Evolutionary conservation across 2,113 vertebrate genomes (phyloP).

Genomic region (Ciconia stormi): DNA sequence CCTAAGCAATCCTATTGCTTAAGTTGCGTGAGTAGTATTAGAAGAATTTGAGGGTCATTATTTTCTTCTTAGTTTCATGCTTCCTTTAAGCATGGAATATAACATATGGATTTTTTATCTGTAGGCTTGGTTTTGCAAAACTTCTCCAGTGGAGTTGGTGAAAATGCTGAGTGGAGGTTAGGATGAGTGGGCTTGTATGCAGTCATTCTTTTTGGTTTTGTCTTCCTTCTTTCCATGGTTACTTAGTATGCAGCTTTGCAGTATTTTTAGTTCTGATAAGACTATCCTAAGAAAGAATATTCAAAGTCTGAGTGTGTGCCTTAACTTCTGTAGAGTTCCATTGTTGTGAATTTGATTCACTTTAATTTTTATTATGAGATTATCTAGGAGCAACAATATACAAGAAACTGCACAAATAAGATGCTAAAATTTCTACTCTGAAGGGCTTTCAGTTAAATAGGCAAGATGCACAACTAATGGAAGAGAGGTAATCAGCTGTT

Average conservation of each 20-base stretch:
- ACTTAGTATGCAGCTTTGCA: background rate
- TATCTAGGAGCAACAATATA: background rate
- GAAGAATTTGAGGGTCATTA: background rate
- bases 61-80: background rate
- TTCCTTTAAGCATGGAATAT: background rate
- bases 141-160: background rate
- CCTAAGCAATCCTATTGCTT: background rate
- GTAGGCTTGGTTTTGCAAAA: background rate
- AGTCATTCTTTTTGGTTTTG: background rate
- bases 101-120: background rate
- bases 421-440: background rate
- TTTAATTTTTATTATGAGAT: background rate
- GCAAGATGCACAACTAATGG: background rate
- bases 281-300: background rate
- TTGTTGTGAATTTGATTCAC: background rate
- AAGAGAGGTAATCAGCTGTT: background rate
- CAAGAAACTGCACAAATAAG: background rate
- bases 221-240: background rate
- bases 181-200: background rate
- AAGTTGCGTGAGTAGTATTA: background rate
- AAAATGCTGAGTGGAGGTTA: background rate
- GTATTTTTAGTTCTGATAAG: background rate
- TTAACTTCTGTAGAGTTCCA: background rate
- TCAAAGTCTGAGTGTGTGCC: background rate
- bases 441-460: background rate